Evolutionary conservation across 2,888 invertebrate species (phyloP).

Genomic region (Sinohyriopsis cumingii): DNA sequence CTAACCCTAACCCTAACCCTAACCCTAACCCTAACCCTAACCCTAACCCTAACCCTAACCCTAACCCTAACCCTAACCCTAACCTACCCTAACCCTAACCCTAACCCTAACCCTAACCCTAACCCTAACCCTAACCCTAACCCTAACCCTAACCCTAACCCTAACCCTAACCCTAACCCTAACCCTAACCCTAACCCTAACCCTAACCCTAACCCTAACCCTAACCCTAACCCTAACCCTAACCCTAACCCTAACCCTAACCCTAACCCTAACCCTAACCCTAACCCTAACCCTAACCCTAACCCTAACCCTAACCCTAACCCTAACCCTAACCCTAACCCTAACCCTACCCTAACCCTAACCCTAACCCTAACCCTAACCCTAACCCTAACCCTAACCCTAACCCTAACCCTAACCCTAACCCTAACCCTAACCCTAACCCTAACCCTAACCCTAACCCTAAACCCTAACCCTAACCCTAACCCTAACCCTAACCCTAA

Average conservation of each 20-base stretch:
- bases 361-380: constrained; percentile 22
- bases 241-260: constrained; percentile 25
- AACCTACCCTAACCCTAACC: too few species aligned
- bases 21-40: constrained; percentile 14
- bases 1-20: constrained; percentile 10
- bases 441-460: constrained; percentile 32
- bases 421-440: constrained; percentile 29
- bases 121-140: constrained; percentile 16
- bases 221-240: constrained; percentile 22
- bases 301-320: constrained; percentile 25
- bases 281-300: constrained; percentile 24
- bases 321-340: constrained; percentile 30
- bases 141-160: constrained; percentile 10
- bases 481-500: constrained; percentile 33
- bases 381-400: constrained; percentile 28
- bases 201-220: constrained; percentile 29
- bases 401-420: constrained; percentile 36
- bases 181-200: constrained; percentile 24
- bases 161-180: constrained; percentile 23
- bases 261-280: constrained; percentile 29
- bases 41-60: constrained; percentile 17
- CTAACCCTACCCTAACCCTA: too few species aligned
- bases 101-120: constrained; percentile 19
- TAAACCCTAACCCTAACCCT: constrained; percentile 47
- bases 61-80: constrained; percentile 26